Base-by-base conservation (phyloP, 2,113 vertebrate genomes). In the Girardinichthys multiradiatus region DNA sequence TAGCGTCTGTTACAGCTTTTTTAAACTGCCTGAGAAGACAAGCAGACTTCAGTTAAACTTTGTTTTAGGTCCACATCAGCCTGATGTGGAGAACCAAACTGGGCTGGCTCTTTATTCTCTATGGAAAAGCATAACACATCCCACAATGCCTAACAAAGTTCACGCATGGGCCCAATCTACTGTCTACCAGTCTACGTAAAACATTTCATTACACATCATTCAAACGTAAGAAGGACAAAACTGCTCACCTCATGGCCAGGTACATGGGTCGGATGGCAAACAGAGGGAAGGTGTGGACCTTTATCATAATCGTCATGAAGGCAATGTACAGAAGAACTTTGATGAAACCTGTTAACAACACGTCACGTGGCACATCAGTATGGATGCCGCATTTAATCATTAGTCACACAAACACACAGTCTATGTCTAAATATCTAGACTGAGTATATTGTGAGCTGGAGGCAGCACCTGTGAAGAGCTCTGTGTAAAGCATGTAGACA, bases 221-320 rank as follows among this genome's bases (percentile, higher is more conserved):
- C n/a, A n/a, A n/a, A n/a, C n/a, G n/a, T n/a, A n/a, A n/a, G n/a
- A n/a, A n/a, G n/a, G n/a, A n/a, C n/a, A 26, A 24, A 70, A 9
- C 4, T 2, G 19, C 95, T 95, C 75, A 98, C 97, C 97, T 96
- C 97, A 99, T 98, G n/a, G 97, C 96, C 85, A 99, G 92, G 91
- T 99, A 99, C 98, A 99, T 99, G 79, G 97, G 97, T n/a, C 98
- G 95, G 70, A 99, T 99, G 86, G 98, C 98, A 2, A 99, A 99
- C 64, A 99, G 94, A 0, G 98, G 98, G 92, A 99, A 99, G 10
- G 98, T 99, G 92, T 99, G 98, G 17, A 99, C 97, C 82, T 99
- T 99, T 85, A 99, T 99, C 97, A 99, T 99, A 87, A 99, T 99
- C 72, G 97, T 98, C 98, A 99, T 99, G 91, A 99, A 99, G 13